Evolutionary conservation across 2,888 invertebrate genomes (phyloP), one percentile per base, ranked within the genome.

Genomic region (Oeneis ivallda): DNA sequence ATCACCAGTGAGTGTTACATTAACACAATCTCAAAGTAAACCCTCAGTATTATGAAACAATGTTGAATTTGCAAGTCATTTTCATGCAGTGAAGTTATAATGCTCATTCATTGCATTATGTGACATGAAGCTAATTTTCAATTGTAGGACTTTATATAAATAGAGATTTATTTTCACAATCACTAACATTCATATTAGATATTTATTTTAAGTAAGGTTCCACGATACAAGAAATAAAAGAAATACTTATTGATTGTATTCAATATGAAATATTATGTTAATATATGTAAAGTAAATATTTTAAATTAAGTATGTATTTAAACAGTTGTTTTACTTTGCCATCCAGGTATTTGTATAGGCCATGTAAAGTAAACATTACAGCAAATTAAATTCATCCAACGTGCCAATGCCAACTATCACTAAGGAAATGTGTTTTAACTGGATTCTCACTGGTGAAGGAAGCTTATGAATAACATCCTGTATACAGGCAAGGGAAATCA

Each of bases 221-320:
- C 5, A 5, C 26, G 2, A 26, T 4, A 26, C 26, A 26, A 26
- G 26, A 26, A 26, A 26, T 26, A 26, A 26, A 26, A 26, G 3
- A 26, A 26, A 26, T 26, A 26, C n/a, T n/a, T n/a, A n/a, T n/a
- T n/a, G n/a, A n/a, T n/a, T n/a, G n/a, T n/a, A n/a, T n/a, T n/a
- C n/a, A n/a, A n/a, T n/a, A n/a, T n/a, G n/a, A n/a, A n/a, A n/a
- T n/a, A 37, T 1, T 34, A 53, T 37, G 15, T 15, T 53, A n/a
- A n/a, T n/a, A n/a, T n/a, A n/a, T n/a, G n/a, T n/a, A n/a, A n/a
- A n/a, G n/a, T n/a, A n/a, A n/a, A n/a, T n/a, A n/a, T n/a, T n/a
- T n/a, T n/a, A n/a, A n/a, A n/a, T n/a, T n/a, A n/a, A n/a, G n/a
- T 34, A 37, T 34, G 37, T 53, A 37, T 53, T 53, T 53, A 53